phyloP scores from a whole-genome alignment of 2,888 invertebrate species.

The Nephrotoma flavescens region DNA sequence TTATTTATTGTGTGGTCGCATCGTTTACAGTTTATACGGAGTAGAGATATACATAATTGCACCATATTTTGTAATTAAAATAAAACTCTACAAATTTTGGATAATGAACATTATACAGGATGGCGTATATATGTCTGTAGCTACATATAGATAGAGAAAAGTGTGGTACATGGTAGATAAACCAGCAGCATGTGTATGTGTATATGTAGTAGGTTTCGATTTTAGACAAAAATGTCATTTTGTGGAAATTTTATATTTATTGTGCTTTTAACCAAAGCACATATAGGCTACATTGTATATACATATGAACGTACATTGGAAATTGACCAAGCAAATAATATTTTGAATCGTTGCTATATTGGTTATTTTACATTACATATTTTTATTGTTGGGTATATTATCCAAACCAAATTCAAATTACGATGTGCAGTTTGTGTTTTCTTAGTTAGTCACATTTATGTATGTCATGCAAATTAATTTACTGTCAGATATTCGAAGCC shows the following conservation, averaged over 20 bases:
- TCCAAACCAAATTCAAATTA: no score
- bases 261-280: background rate
- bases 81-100: background rate
- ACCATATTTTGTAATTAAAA: background rate
- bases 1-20: background rate
- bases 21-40: background rate
- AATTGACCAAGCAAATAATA: background rate
- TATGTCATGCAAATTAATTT: no score
- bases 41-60: background rate
- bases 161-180: background rate
- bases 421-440: no score
- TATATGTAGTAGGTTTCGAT: no score
- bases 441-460: no score
- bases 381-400: no score
- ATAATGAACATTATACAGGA: background rate
- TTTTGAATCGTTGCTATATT: background rate
- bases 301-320: background rate
- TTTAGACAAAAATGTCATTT: no score
- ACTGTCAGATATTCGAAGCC: no score
- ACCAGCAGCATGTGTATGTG: no score
- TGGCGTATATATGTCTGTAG: background rate
- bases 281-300: background rate
- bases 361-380: no score
- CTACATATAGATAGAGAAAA: background rate
- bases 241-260: background rate